Evolutionary conservation across 2,888 invertebrate species (phyloP), one percentile per base, ranked within the genome.

Genomic region (Synanthedon andrenaeformis): DNA sequence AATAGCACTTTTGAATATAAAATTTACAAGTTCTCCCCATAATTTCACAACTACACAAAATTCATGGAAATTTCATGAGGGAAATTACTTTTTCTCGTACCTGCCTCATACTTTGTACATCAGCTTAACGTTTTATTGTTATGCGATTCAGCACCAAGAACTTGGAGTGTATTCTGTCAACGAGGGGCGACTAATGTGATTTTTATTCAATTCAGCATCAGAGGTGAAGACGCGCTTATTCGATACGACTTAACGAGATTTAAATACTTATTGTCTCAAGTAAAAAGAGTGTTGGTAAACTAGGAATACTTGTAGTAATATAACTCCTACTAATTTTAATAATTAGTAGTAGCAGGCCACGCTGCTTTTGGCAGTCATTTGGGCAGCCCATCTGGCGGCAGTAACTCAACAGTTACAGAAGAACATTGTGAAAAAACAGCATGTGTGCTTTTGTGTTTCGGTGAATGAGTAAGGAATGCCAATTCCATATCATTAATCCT

Each of bases 11-110:
- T 67, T 69, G 68, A 64, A 67, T 64, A 71, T 72, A 72, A 77
- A 79, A 77, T 79, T 78, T 76, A 72, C 79, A 79, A 77, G 68
- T 71, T 71, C 62, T 59, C 56, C 58, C 69, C 68, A 74, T 49
- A 8, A 28, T 19, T 45, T 45, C 13, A 17, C 13, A 49, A 49
- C 17, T 17, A 17, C 12, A 12, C 45, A 1, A 45, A 45, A 45
- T 45, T 45, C n/a, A 45, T 12, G 45, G 14, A 45, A 13, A 45
- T 45, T 45, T 45, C 45, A 45, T 14, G 45, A 45, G 45, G n/a
- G 14, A 12, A 13, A 45, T 45, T 45, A 12, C 45, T 45, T 45
- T 45, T 13, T n/a, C 45, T 13, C 12, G 45, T 45, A 14, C 14
- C 14, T 45, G 13, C 45, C 14, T 45, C 45, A 12, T 45, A 45